phyloP scores from a whole-genome alignment of 1,140 invertebrate genomes.

The Nasonia longicornis region DNA sequence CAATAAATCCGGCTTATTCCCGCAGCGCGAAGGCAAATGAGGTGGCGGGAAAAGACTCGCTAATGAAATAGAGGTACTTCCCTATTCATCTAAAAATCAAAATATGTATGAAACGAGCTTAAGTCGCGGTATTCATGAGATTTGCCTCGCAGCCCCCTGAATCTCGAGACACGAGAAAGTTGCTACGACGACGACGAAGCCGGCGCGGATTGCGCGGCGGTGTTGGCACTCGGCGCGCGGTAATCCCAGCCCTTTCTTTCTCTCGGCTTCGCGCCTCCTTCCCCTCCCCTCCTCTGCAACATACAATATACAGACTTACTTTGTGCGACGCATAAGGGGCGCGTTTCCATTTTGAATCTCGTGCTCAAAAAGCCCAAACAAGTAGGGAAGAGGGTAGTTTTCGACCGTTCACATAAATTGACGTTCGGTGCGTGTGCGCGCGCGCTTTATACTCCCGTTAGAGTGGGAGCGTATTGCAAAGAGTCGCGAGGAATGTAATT shows the following conservation, averaged over 20 bases:
- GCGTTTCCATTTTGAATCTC: neutral
- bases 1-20: neutral
- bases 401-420: constrained; percentile 29
- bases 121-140: constrained; percentile 30
- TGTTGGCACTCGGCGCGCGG: neutral
- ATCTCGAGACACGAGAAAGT: constrained; percentile 12
- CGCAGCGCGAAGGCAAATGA: neutral
- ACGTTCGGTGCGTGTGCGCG: neutral
- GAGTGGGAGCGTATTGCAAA: neutral
- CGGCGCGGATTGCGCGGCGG: neutral
- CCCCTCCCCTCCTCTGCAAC: neutral
- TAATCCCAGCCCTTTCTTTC: constrained; percentile 11
- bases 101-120: constrained; percentile 18
- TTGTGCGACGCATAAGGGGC: constrained; percentile 5
- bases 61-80: constrained; percentile 14
- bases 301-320: neutral
- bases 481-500: constrained; percentile 32
- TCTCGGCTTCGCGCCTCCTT: neutral
- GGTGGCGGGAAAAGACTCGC: neutral
- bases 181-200: neutral
- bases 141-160: neutral
- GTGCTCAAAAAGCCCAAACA: neutral
- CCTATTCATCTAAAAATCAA: constrained; percentile 9
- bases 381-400: neutral
- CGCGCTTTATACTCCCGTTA: constrained; percentile 15